A percentile compares a stretch with the other conserved stretches of the same genome.
Conservation (phyloP, 2,888 invertebrate species). For the Mesochorus sp. region DNA sequence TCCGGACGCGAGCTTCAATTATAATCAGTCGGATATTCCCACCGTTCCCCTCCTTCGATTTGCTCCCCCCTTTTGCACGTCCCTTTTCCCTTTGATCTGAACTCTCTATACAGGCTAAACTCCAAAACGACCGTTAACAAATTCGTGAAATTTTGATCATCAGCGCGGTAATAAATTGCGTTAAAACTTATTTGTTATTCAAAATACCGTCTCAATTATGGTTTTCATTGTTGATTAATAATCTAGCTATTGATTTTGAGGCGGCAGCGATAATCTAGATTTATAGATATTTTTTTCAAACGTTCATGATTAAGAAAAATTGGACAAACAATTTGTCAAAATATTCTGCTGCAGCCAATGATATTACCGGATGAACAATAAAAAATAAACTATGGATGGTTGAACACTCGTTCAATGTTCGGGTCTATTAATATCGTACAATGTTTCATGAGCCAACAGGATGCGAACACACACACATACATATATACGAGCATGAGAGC, state of each 20-base stretch:
- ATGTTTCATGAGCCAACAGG: constrained; percentile 37
- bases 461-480: constrained; percentile 12
- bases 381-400: not conserved
- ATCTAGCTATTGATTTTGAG: too few relatives aligned
- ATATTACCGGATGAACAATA: not conserved
- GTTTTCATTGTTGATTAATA: too few relatives aligned
- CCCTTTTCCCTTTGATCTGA: constrained; percentile 45
- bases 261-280: too few relatives aligned
- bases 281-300: too few relatives aligned
- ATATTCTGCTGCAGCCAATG: too few relatives aligned
- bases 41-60: constrained; percentile 41
- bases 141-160: not conserved
- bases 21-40: constrained; percentile 63
- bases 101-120: constrained; percentile 28
- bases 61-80: constrained; percentile 13
- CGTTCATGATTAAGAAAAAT: not conserved
- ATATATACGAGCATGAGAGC: not conserved
- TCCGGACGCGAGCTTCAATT: constrained; percentile 59
- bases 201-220: too few relatives aligned
- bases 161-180: not conserved
- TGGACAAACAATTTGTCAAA: not conserved
- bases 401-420: not conserved
- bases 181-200: not conserved
- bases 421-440: constrained; percentile 36
- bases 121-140: constrained; percentile 28